Conservation (phyloP, 1,140 invertebrate species). For the Lepidurus apus region DNA sequence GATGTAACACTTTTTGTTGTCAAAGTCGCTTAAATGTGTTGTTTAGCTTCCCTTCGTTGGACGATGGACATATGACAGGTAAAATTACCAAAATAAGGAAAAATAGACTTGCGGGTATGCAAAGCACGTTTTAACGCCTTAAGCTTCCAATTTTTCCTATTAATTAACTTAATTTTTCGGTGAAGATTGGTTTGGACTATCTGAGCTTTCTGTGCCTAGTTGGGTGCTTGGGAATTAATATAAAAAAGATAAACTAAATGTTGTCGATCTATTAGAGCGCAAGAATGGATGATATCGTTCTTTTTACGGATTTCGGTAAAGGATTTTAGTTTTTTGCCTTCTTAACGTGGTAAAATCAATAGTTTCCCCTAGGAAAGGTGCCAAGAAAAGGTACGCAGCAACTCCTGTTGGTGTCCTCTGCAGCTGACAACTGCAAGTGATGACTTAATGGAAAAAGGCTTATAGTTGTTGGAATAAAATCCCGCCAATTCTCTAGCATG, state of each 20-base stretch:
- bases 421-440: conserved; percentile 14
- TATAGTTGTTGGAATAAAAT: not conserved
- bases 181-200: no score
- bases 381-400: not conserved
- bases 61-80: not conserved
- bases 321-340: not conserved
- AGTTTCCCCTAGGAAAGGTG: not conserved
- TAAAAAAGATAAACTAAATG: no score
- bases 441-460: conserved; percentile 5
- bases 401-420: not conserved
- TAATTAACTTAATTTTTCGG: no score
- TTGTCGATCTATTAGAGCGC: no score
- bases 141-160: no score
- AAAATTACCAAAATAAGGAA: no score
- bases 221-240: no score
- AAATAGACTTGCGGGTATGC: no score
- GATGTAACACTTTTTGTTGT: not conserved
- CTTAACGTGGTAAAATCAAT: not conserved
- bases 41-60: not conserved
- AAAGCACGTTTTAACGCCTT: no score
- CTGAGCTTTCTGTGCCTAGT: no score
- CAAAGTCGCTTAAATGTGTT: not conserved
- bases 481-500: not conserved
- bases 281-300: no score
- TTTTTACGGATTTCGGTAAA: not conserved